These are phyloP conservation scores for Dorcus parallelipipedus DNA, from an alignment of 2,888 invertebrate genomes.

Conservation along the genomic window DNA sequence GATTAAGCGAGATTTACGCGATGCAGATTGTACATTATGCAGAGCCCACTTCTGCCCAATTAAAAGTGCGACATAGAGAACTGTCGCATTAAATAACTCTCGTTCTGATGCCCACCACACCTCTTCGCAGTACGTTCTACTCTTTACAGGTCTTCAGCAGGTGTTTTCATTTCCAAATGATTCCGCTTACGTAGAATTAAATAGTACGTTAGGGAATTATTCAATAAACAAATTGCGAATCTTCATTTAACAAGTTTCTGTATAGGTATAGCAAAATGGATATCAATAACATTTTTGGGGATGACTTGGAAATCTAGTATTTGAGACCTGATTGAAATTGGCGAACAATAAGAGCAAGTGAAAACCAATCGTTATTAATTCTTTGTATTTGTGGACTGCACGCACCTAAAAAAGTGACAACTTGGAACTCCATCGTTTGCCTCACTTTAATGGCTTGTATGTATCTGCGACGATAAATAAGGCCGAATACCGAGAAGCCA, in stretches of 20 bases:
- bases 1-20: slow-evolving; percentile 32
- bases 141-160: slow-evolving; percentile 12
- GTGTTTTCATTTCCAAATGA: slow-evolving; percentile 9
- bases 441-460: background rate
- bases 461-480: slow-evolving; percentile 5
- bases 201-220: background rate
- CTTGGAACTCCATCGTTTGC: no score
- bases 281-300: no score
- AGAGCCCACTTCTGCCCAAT: slow-evolving; percentile 40
- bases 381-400: no score
- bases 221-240: no score
- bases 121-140: slow-evolving; percentile 14
- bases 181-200: slow-evolving; percentile 11
- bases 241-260: no score
- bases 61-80: slow-evolving; percentile 39
- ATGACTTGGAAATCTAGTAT: no score
- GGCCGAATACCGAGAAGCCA: background rate
- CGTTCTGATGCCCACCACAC: slow-evolving; percentile 33
- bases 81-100: slow-evolving; percentile 41
- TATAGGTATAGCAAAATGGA: no score
- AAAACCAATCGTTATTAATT: no score
- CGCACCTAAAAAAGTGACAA: no score
- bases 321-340: no score
- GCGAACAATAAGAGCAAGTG: no score
- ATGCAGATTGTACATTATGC: slow-evolving; percentile 36